These are phyloP conservation scores for Maniola jurtina DNA, from an alignment of 1,140 invertebrate species.

Conservation along the genomic window DNA sequence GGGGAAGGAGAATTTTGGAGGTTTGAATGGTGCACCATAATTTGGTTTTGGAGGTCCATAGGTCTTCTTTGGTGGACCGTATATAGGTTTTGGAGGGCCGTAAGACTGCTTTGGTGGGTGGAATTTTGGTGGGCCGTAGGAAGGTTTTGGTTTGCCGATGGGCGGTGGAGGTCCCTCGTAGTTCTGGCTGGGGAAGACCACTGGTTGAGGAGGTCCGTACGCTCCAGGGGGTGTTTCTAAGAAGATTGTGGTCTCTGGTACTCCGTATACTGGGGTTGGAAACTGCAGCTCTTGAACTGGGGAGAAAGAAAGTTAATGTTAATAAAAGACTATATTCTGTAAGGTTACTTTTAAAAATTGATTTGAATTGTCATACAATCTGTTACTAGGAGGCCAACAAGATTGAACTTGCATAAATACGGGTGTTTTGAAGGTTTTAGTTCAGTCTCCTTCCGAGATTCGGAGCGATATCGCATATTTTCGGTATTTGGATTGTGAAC, in stretches of 20 bases:
- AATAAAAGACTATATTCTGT: too few species aligned
- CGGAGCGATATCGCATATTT: too few species aligned
- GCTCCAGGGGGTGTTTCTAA: constrained; percentile 73
- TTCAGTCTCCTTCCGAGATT: too few species aligned
- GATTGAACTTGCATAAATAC: too few species aligned
- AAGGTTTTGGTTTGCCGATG: constrained; percentile 70
- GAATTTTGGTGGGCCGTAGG: constrained; percentile 60
- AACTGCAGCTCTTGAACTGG: constrained; percentile 64
- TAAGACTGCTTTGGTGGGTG: constrained; percentile 59
- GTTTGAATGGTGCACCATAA: constrained; percentile 72
- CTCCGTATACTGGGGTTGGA: constrained; percentile 78
- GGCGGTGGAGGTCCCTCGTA: constrained; percentile 68
- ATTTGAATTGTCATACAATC: too few species aligned
- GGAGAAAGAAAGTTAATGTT: not conserved
- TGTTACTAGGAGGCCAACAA: too few species aligned
- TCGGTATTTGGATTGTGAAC: too few species aligned
- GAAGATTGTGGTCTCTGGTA: constrained; percentile 71
- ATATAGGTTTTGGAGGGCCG: constrained; percentile 69
- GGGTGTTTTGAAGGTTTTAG: too few species aligned
- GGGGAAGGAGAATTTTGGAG: constrained; percentile 53
- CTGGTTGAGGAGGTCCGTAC: constrained; percentile 61
- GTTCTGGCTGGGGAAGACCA: constrained; percentile 56
- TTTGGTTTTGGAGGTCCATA: constrained; percentile 60
- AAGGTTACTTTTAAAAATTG: too few species aligned
- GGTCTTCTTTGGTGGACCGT: constrained; percentile 70